These are phyloP conservation scores for Sciurus niger DNA, from an alignment of 2,113 vertebrate species.

Conservation along the genomic window DNA sequence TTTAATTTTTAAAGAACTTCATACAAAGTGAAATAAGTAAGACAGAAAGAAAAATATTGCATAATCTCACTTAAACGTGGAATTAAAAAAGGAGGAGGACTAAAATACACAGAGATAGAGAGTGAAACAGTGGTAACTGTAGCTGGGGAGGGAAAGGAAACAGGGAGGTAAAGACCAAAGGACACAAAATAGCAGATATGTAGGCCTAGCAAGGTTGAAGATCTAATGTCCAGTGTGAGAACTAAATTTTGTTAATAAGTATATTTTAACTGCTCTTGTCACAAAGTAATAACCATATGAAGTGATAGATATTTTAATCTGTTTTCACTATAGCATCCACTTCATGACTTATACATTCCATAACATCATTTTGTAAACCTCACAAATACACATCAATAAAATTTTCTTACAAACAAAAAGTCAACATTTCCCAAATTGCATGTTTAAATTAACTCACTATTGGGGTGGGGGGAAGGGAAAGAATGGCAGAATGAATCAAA, in stretches of 20 bases:
- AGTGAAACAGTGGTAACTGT: not conserved
- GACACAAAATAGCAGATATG: not conserved
- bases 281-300: not conserved
- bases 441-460: constrained; percentile 42
- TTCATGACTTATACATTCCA: too few species aligned
- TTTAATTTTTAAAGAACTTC: not conserved
- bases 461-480: too few species aligned
- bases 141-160: not conserved
- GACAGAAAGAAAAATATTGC: not conserved
- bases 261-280: not conserved
- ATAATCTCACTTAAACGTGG: not conserved
- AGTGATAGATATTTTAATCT: not conserved
- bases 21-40: not conserved
- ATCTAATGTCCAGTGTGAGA: not conserved
- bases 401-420: not conserved
- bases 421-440: not conserved
- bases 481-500: too few species aligned
- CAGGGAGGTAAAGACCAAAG: not conserved
- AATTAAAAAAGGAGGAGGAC: not conserved
- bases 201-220: not conserved
- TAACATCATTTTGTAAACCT: not conserved
- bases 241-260: not conserved
- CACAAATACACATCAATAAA: not conserved
- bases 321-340: not conserved
- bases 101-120: not conserved